Percentiles rank a stretch among this genome's conserved stretches.
phyloP scores from a whole-genome alignment of 1,140 invertebrate species.

The Colletes latitarsis region DNA sequence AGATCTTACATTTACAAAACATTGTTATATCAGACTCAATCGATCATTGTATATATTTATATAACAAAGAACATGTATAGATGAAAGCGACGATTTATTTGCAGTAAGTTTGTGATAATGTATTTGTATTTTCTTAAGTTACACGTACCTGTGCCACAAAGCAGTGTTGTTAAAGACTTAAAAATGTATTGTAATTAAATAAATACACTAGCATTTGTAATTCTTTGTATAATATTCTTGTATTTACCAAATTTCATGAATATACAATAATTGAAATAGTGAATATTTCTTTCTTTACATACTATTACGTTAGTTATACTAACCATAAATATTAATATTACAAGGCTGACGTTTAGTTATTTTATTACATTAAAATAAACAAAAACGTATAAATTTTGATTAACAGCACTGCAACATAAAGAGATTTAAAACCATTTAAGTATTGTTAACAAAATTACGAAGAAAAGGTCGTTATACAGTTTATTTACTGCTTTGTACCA shows the following conservation, averaged over 20 bases:
- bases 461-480: neutral
- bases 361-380: neutral
- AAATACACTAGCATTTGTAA: slow-evolving; percentile 43
- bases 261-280: neutral
- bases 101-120: slow-evolving; percentile 67
- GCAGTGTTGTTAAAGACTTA: slow-evolving; percentile 52
- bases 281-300: slow-evolving; percentile 7
- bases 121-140: slow-evolving; percentile 68
- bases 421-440: slow-evolving; percentile 13
- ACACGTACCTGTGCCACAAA: slow-evolving; percentile 68
- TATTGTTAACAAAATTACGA: slow-evolving; percentile 21
- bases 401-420: slow-evolving; percentile 20
- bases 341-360: neutral
- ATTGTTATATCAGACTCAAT: slow-evolving; percentile 19
- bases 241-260: slow-evolving; percentile 6
- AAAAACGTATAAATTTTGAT: slow-evolving; percentile 22
- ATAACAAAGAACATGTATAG: slow-evolving; percentile 52
- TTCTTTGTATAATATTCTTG: neutral
- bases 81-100: slow-evolving; percentile 51
- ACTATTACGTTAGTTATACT: neutral
- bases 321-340: neutral
- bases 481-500: slow-evolving; percentile 1
- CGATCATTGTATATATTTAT: slow-evolving; percentile 44
- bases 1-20: slow-evolving; percentile 25
- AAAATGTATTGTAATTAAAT: slow-evolving; percentile 36